A percentile compares a stretch with the other conserved stretches of the same genome.
These are phyloP conservation scores for Acrossocheilus wenchowensis DNA, from an alignment of 2,797 vertebrate genomes.

Conservation along the genomic window DNA sequence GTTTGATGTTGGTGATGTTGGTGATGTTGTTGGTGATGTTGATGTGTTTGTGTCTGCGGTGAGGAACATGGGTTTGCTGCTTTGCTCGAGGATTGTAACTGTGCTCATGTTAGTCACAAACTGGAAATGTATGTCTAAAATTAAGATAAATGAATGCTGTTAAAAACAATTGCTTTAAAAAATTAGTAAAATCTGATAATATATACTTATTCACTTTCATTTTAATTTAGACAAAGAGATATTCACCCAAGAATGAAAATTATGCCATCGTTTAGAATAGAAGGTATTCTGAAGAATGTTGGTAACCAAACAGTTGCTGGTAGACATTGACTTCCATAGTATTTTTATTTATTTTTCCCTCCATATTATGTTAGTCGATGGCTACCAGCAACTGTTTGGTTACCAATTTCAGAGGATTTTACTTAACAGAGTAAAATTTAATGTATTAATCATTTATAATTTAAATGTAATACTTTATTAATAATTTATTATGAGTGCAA, in stretches of 20 bases:
- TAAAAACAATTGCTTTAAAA: not conserved
- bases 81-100: not conserved
- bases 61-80: too few species aligned
- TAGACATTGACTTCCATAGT: too few species aligned
- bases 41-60: not conserved
- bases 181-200: not conserved
- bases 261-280: not conserved
- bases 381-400: too few species aligned
- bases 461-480: not conserved
- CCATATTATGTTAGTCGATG: too few species aligned
- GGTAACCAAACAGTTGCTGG: too few species aligned
- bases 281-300: not conserved
- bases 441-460: not conserved
- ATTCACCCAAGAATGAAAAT: not conserved
- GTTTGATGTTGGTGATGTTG: not conserved
- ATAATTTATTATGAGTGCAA: not conserved
- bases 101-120: not conserved
- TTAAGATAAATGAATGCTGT: not conserved
- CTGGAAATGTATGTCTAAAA: not conserved
- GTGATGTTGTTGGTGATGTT: too few species aligned
- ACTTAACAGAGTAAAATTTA: not conserved
- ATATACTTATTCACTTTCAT: not conserved
- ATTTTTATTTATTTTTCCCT: too few species aligned
- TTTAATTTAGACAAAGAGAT: not conserved
- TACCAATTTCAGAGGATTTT: not conserved